Evolutionary conservation across 1,140 invertebrate genomes (phyloP), one percentile per base, ranked within the genome.

Genomic region (Bombus pascuorum): DNA sequence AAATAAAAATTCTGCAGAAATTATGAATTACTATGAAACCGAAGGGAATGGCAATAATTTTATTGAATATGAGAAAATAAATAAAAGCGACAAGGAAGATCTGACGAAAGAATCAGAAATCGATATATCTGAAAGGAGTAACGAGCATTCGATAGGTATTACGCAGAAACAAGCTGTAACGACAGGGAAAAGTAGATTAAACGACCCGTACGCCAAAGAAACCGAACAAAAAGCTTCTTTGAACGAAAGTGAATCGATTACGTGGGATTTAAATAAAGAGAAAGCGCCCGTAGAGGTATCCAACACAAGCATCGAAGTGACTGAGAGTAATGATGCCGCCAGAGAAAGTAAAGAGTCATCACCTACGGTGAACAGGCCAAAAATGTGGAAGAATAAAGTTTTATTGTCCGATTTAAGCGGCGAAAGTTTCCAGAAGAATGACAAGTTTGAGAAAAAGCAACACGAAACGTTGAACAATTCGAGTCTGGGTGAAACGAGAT

Each of bases 311-410:
- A 53, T 59, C 65, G 25, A 59, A 32, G 12, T 10, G 79, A 73
- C 79, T 73, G 70, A 73, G 37, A 81, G 53, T 73, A 62, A 74
- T 32, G 47, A 59, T 59, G 6, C 39, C 65, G 22, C 37, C 37
- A 18, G n/a, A 6, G 37, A 44, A 73, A 81, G 37, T 0, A n/a
- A 42, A 32, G 37, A 70, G 32, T 53, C 78, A 53, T 80, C 65
- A 22, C 34, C 34, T 53, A 53, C 18, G 47, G 5, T 6, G 18
- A 53, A 53, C 37, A 13, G 22, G 39, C 6, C 13, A 25, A 32
- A 65, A 78, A 59, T 18, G 1, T 53, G 2, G 32, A 3, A 9
- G 6, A 15, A 32, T 44, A 22, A 34, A 76, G 4, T 18, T 59
- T 15, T 22, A 34, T 59, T 37, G 47, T 28, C 44, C 32, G 47